Evolutionary conservation across 2,113 vertebrate genomes (phyloP), one percentile per base, ranked within the genome.

Genomic region (Psilopsiagon aurifrons): DNA sequence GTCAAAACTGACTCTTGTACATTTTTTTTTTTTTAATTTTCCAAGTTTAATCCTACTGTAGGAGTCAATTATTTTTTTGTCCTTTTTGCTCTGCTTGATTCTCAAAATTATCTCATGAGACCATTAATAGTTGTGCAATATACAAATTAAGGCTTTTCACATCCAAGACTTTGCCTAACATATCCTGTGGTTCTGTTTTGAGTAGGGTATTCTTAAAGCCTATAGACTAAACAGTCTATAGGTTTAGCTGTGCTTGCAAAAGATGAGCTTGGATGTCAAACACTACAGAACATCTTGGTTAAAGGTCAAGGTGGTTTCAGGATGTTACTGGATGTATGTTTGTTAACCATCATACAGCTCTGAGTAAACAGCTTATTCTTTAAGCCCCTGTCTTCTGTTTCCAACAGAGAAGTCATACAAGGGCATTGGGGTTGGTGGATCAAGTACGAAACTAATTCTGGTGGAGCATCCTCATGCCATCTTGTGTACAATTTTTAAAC

Each of bases 391-490:
- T 90, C 91, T 94, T 62, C 79, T 69, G 81, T 85, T 95, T 95
- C 89, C 94, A 95, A 16, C 71, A 60, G 64, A 87, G 77, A 85
- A 96, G 96, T 97, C 94, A 93, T 66, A 31, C 78, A 83, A 97
- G 94, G 96, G 94, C 97, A 89, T 37, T 85, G 77, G 90, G 81
- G 35, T 73, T 94, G 95, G 76, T 95, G 94, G 91, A 97, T 92
- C 94, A 95, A 85, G 76, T 15, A 46, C 77, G 83, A 39, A 59
- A 74, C 69, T 95, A 83, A 81, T 95, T 97, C 97, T 97, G 94
- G 87, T 97, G 95, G 97, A 96, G 96, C 96, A 93, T 95, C 96
- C 95, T 96, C 89, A 96, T 96, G 97, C 97, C 97, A 97, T 96
- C 97, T 97, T 97, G 97, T 97, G 97, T 97, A 88, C 95, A 88